These are phyloP conservation scores for Euborellia annulipes DNA, from an alignment of 1,140 invertebrate genomes.

Conservation along the genomic window DNA sequence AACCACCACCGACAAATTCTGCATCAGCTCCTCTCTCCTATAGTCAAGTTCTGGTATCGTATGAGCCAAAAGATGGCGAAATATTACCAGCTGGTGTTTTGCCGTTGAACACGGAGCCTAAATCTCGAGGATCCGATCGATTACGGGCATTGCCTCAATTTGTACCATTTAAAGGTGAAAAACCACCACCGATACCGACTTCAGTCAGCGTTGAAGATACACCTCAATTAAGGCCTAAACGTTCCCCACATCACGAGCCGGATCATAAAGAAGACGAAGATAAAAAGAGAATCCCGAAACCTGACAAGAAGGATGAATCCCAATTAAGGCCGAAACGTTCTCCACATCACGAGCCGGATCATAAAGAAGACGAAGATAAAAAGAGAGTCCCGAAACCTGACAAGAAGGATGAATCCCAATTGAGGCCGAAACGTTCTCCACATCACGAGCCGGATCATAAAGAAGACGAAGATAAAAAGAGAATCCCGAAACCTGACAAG, in stretches of 20 bases:
- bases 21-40: conserved; percentile 1
- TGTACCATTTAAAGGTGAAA: conserved; percentile 49
- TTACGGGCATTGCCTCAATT: conserved; percentile 49
- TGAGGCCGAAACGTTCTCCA: no score
- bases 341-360: no score
- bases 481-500: no score
- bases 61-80: conserved; percentile 52
- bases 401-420: no score
- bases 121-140: conserved; percentile 36
- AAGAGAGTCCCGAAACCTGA: no score
- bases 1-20: conserved; percentile 27
- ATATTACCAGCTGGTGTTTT: conserved; percentile 24
- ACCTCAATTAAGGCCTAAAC: conserved; percentile 23
- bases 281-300: no score
- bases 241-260: conserved; percentile 21
- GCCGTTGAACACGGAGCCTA: conserved; percentile 19
- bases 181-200: conserved; percentile 35
- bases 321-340: no score
- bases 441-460: no score
- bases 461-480: no score
- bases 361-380: no score
- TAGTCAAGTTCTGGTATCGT: conserved; percentile 35
- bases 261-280: conserved; percentile 11
- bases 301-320: no score
- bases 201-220: conserved; percentile 21